Conservation (phyloP, 2,797 vertebrate genomes). For the Coilia nasus region DNA sequence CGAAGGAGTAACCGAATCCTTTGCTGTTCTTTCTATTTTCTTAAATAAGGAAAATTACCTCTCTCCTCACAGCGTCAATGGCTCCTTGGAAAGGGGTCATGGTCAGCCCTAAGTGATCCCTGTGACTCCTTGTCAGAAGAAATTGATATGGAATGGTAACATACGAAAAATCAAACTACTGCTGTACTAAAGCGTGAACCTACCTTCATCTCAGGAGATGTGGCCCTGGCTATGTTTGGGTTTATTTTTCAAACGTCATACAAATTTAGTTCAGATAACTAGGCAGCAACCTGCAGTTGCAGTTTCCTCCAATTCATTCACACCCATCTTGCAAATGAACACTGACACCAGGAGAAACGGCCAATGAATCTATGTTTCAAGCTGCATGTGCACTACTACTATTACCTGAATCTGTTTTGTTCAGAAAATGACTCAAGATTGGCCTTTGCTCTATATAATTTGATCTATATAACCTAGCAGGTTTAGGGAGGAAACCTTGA, state of each 20-base stretch:
- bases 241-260: background rate
- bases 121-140: slow-evolving; percentile 53
- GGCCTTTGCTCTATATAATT: background rate
- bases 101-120: slow-evolving; percentile 29
- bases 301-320: background rate
- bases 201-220: background rate
- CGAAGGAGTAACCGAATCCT: slow-evolving; percentile 56
- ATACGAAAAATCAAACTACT: background rate
- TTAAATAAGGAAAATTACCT: slow-evolving; percentile 51
- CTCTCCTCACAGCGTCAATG: slow-evolving; percentile 42
- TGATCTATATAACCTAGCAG: too few relatives aligned
- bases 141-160: slow-evolving; percentile 34
- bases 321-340: background rate
- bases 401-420: background rate
- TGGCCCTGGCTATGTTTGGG: background rate
- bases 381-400: background rate
- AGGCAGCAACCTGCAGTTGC: background rate
- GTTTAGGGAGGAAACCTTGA: background rate
- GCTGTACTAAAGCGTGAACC: background rate
- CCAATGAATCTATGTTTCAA: background rate
- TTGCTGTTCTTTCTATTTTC: slow-evolving; percentile 56
- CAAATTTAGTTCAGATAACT: background rate
- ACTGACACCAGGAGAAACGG: background rate
- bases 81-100: slow-evolving; percentile 37
- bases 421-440: background rate